A percentile compares a stretch with the other conserved stretches of the same genome.
Conservation (phyloP, 2,888 invertebrate genomes). For the Dicycla oo region DNA sequence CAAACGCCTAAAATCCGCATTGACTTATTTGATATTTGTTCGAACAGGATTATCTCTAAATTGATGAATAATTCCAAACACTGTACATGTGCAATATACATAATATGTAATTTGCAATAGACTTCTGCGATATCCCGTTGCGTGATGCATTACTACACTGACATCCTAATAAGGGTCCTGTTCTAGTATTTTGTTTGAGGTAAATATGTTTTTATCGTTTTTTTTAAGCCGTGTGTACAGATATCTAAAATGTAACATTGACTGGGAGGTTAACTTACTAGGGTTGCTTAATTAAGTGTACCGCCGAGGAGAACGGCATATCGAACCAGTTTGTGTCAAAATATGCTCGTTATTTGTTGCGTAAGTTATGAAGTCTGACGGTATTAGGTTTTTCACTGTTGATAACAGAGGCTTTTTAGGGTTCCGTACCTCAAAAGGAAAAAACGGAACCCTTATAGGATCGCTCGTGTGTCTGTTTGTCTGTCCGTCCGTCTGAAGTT, state of each 20-base stretch:
- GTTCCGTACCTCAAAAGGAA: no score
- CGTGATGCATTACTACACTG: constrained; percentile 9
- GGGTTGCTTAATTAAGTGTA: constrained; percentile 36
- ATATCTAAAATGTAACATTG: constrained; percentile 12
- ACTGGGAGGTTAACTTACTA: constrained; percentile 21
- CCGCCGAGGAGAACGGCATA: constrained; percentile 45
- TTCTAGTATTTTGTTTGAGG: constrained; percentile 14
- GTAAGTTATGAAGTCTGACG: constrained; percentile 16
- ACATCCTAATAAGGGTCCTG: constrained; percentile 3
- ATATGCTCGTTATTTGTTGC: constrained; percentile 17
- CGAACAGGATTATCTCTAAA: background rate
- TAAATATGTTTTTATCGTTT: background rate
- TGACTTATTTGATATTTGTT: constrained; percentile 44
- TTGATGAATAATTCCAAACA: constrained; percentile 35
- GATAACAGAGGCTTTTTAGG: background rate
- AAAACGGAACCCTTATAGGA: no score
- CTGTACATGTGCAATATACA: background rate
- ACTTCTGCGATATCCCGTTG: constrained; percentile 23
- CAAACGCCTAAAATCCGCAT: constrained; percentile 26
- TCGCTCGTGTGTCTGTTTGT: no score
- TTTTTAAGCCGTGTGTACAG: background rate
- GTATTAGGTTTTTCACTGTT: constrained; percentile 31
- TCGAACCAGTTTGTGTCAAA: constrained; percentile 49
- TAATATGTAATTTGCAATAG: constrained; percentile 17
- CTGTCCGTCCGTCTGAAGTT: no score